These are phyloP conservation scores for Psylliodes chrysocephalus DNA, from an alignment of 2,888 invertebrate genomes.

Conservation along the genomic window DNA sequence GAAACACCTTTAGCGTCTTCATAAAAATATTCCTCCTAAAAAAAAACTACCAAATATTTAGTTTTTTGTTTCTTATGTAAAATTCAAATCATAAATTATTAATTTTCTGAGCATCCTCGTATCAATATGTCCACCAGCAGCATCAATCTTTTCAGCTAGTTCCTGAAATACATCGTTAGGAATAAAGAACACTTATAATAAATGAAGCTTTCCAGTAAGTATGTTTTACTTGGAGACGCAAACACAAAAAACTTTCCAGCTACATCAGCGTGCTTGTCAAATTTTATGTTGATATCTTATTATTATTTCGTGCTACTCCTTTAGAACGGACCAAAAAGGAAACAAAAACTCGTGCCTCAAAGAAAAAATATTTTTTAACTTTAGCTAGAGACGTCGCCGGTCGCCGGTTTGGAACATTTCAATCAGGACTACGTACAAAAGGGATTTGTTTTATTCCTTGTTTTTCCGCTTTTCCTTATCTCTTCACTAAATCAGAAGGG, in stretches of 20 bases:
- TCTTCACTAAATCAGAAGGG: constrained; percentile 39
- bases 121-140: too few species aligned
- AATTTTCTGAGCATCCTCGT: too few species aligned
- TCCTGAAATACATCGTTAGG: too few species aligned
- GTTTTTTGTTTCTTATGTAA: too few species aligned
- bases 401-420: constrained; percentile 32
- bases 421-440: constrained; percentile 42
- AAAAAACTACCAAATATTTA: too few species aligned
- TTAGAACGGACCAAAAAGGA: constrained; percentile 5
- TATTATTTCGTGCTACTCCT: constrained; percentile 13
- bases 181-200: too few species aligned
- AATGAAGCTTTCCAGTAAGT: too few species aligned
- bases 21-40: too few species aligned
- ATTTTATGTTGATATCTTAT: constrained; percentile 19
- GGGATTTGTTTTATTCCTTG: constrained; percentile 40
- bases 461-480: constrained; percentile 39
- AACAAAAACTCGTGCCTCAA: constrained; percentile 8
- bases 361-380: constrained; percentile 30
- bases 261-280: neutral
- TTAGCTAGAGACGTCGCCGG: constrained; percentile 24
- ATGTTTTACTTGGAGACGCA: too few species aligned
- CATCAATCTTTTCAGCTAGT: too few species aligned
- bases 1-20: too few species aligned
- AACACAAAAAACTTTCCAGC: neutral
- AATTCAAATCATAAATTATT: too few species aligned